These are phyloP conservation scores for Hippocampus zosterae DNA, from an alignment of 2,113 vertebrate species.

Conservation along the genomic window DNA sequence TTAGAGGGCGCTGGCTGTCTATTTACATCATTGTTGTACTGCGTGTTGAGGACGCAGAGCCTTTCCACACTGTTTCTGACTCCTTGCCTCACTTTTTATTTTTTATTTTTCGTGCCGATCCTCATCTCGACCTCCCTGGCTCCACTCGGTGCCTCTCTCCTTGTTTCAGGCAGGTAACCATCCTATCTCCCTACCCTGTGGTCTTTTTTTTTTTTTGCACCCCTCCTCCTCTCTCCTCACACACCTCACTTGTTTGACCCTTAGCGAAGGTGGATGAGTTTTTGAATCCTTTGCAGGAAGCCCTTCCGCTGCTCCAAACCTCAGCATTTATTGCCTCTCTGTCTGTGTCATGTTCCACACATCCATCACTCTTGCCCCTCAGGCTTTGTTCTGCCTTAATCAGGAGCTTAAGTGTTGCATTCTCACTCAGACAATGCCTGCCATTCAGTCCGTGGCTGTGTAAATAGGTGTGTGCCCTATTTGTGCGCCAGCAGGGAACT, in stretches of 20 bases:
- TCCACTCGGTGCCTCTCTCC: conserved; percentile 14
- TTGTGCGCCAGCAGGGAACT: conserved; percentile 61
- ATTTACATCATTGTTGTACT: conserved; percentile 35
- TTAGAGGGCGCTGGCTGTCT: conserved; percentile 59
- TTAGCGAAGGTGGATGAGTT: conserved; percentile 55
- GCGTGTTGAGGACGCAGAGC: conserved; percentile 26
- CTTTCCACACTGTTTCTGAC: conserved; percentile 30
- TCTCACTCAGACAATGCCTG: conserved; percentile 65
- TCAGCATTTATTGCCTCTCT: conserved; percentile 27
- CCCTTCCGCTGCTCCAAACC: conserved; percentile 27
- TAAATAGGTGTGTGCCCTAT: conserved; percentile 71
- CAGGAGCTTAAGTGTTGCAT: conserved; percentile 72
- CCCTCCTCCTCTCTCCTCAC: conserved; percentile 4
- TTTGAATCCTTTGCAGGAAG: conserved; percentile 33
- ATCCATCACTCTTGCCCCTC: conserved; percentile 60
- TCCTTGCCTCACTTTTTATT: conserved; percentile 30
- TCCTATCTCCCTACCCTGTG: conserved; percentile 33
- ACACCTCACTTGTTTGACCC: conserved; percentile 31
- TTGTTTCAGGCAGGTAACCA: conserved; percentile 12
- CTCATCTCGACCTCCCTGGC: conserved; percentile 17
- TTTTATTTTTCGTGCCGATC: conserved; percentile 28
- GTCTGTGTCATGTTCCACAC: conserved; percentile 32
- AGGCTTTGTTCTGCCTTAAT: conserved; percentile 71
- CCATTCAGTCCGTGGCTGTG: conserved; percentile 63
- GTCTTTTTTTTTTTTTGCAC: conserved; percentile 9